Evolutionary conservation across 2,797 vertebrate species (phyloP), one percentile per base, ranked within the genome.

Genomic region (Paguma larvata): DNA sequence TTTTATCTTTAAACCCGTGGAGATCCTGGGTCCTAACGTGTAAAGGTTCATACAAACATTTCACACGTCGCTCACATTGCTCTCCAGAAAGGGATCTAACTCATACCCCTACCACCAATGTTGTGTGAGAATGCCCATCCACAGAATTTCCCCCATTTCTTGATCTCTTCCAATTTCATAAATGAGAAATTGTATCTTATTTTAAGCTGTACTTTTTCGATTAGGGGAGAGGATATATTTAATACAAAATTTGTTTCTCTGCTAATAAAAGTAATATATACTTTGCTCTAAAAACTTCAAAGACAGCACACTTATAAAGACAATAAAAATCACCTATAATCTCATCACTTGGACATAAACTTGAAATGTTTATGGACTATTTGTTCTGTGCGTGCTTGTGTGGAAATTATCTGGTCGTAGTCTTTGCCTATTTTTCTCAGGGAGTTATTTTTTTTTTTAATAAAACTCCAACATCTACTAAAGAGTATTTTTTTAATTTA

Each of bases 251-350:
- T n/a, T 68, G 3, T 13, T 72, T 91, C 82, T 78, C 51, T 46
- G 32, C 56, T 73, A 91, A 72, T 85, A 82, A 95, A 80, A 77
- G 18, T 80, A 93, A 70, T 70, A 78, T 38, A 46, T n/a, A 63
- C 27, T 25, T 83, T 89, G 51, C 32, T 93, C 25, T 44, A 75
- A 96, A 88, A 94, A 70, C n/a, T 73, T 94, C 16, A 48, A 46
- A 91, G 32, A 87, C 13, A 30, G 32, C 48, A 15, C 10, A 63
- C 0, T 68, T n/a, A 7, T 44, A 68, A 93, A 70, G 68, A 87
- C 32, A 73, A 68, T 56, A 41, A 70, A 91, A 92, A 72, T 77
- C 34, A 67, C 48, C 32, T 21, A 75, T n/a, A 68, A 92, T 41
- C 41, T 68, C 11, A 25, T 53, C 32, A 44, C 3, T 7, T 80